Evolutionary conservation across 35 echinoderm and acorn worm species (phyloP).

Genomic region (Ophiothrix spiculata): DNA sequence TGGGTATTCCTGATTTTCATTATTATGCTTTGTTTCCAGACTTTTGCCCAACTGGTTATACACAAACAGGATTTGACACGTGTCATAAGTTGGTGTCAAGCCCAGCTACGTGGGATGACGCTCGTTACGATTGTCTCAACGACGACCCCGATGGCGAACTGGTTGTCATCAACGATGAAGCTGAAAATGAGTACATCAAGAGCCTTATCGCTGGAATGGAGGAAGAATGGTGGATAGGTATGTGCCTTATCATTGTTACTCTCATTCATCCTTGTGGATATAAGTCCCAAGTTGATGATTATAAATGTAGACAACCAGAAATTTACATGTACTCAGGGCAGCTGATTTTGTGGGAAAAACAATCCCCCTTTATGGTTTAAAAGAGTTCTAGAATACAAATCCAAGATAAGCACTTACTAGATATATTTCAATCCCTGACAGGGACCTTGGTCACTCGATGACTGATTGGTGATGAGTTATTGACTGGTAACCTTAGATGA

Average conservation of each 20-base stretch:
- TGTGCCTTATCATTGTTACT: too few species aligned
- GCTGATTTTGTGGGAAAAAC: too few species aligned
- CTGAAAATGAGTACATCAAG: slow-evolving; percentile 51
- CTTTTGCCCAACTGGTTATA: slow-evolving; percentile 77
- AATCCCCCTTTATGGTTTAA: too few species aligned
- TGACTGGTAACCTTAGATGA: too few species aligned
- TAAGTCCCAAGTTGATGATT: too few species aligned
- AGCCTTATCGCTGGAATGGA: slow-evolving; percentile 14
- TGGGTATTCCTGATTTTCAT: not conserved
- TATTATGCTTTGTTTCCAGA: slow-evolving; percentile 30
- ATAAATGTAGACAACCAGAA: too few species aligned
- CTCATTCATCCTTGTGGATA: not conserved
- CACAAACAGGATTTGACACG: slow-evolving; percentile 38
- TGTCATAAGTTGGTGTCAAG: slow-evolving; percentile 84
- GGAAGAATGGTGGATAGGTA: slow-evolving; percentile 78
- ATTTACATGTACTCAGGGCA: too few species aligned
- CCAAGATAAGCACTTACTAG: too few species aligned
- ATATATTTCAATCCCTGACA: too few species aligned
- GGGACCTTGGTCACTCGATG: too few species aligned
- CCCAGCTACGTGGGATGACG: slow-evolving; percentile 51
- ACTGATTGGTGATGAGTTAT: too few species aligned
- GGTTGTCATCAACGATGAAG: slow-evolving; percentile 58
- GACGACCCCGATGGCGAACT: slow-evolving; percentile 66
- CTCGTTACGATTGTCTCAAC: slow-evolving; percentile 61
- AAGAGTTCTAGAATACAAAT: too few species aligned